phyloP scores from a whole-genome alignment of 2,888 invertebrate species.

The Dusona sp. region DNA sequence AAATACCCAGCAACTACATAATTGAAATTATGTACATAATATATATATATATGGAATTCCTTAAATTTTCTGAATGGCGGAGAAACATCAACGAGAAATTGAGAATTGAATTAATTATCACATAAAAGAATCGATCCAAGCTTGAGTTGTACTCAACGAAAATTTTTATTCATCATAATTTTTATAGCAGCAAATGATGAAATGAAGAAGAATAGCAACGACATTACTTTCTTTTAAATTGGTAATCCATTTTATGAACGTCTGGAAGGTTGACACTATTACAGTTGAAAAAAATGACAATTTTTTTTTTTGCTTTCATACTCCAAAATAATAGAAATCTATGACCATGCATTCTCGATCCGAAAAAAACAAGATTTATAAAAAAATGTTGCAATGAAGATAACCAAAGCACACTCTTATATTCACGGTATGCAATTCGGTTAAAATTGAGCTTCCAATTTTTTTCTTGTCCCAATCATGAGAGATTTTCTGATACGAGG shows the following conservation, averaged over 20 bases:
- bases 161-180: background rate
- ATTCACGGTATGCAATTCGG: background rate
- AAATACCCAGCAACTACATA: conserved; percentile 11
- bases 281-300: background rate
- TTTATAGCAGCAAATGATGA: background rate
- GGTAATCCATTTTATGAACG: background rate
- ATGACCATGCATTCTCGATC: too few species aligned
- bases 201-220: background rate
- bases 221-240: background rate
- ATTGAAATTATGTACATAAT: background rate
- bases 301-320: too few species aligned
- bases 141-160: background rate
- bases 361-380: background rate
- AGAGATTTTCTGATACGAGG: background rate
- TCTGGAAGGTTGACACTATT: background rate
- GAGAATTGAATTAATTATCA: conserved; percentile 37
- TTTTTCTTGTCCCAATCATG: background rate
- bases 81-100: conserved; percentile 41
- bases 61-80: conserved; percentile 14
- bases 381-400: too few species aligned
- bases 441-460: background rate
- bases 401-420: background rate
- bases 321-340: too few species aligned
- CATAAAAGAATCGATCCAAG: conserved; percentile 31
- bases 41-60: conserved; percentile 13